A percentile compares a stretch with the other conserved stretches of the same genome.
Evolutionary conservation across 2,113 vertebrate species (phyloP).

Genomic region (Forbesichthys agassizii): DNA sequence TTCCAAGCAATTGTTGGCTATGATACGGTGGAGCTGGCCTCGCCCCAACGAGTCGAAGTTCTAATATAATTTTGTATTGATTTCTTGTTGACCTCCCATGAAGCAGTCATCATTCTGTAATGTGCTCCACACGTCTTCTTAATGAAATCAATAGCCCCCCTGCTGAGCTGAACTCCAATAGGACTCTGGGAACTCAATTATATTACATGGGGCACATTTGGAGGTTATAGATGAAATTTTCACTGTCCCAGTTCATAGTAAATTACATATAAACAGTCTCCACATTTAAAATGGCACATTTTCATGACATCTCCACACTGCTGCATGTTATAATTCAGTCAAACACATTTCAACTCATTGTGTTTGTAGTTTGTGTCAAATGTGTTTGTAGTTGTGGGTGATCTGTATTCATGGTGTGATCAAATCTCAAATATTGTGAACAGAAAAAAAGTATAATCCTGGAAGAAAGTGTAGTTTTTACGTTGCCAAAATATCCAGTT

Average conservation of each 20-base stretch:
- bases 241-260: slow-evolving; percentile 20
- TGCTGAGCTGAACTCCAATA: slow-evolving; percentile 60
- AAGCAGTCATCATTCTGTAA: slow-evolving; percentile 83
- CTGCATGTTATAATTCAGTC: neutral
- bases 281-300: neutral
- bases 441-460: slow-evolving; percentile 8
- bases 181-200: slow-evolving; percentile 57
- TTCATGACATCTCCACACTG: neutral
- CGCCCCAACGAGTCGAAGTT: slow-evolving; percentile 60
- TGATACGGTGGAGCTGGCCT: slow-evolving; percentile 49
- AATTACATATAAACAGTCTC: slow-evolving; percentile 14
- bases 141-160: slow-evolving; percentile 81
- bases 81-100: slow-evolving; percentile 84
- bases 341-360: neutral
- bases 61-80: slow-evolving; percentile 82
- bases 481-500: slow-evolving; percentile 21
- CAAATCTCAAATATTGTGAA: slow-evolving; percentile 7
- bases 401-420: slow-evolving; percentile 18
- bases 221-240: slow-evolving; percentile 43
- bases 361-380: slow-evolving; percentile 21
- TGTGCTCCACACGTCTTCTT: slow-evolving; percentile 77
- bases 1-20: slow-evolving; percentile 48
- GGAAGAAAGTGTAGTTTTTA: slow-evolving; percentile 15
- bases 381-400: slow-evolving; percentile 9
- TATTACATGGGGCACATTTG: slow-evolving; percentile 49